Evolutionary conservation across 1,140 invertebrate genomes (phyloP).

Genomic region (Formica exsecta): DNA sequence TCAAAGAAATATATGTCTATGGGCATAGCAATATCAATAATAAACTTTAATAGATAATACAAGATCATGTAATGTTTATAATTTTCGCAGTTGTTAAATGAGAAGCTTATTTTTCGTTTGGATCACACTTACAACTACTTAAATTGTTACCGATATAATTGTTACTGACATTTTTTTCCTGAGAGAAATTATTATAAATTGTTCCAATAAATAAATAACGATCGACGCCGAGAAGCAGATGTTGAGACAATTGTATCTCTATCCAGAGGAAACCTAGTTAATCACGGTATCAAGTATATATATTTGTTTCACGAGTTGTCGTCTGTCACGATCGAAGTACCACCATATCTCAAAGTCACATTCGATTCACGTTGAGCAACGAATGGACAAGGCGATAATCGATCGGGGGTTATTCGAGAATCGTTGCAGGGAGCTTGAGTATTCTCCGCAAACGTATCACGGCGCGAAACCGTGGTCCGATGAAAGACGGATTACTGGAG

Average conservation of each 20-base stretch:
- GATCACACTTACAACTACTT: background rate
- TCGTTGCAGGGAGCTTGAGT: constrained; percentile 31
- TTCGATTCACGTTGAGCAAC: constrained; percentile 33
- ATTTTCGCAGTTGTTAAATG: background rate
- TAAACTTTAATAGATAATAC: background rate
- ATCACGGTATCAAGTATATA: constrained; percentile 42
- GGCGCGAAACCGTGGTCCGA: constrained; percentile 43
- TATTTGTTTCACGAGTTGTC: constrained; percentile 46
- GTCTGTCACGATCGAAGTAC: constrained; percentile 24
- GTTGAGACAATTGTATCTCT: background rate
- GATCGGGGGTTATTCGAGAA: constrained; percentile 44
- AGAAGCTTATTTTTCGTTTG: background rate
- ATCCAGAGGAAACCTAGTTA: background rate
- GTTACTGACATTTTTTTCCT: background rate
- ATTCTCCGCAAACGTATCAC: constrained; percentile 58
- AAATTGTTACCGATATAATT: background rate
- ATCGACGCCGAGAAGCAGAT: background rate
- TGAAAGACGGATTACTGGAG: constrained; percentile 63
- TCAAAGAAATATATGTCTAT: background rate
- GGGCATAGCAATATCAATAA: background rate
- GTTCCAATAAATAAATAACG: constrained; percentile 10
- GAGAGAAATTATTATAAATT: background rate
- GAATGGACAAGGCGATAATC: constrained; percentile 49
- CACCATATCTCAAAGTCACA: constrained; percentile 66
- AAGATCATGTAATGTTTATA: background rate